These are phyloP conservation scores for Sinella curviseta DNA, from an alignment of 1,140 invertebrate genomes.

Conservation along the genomic window DNA sequence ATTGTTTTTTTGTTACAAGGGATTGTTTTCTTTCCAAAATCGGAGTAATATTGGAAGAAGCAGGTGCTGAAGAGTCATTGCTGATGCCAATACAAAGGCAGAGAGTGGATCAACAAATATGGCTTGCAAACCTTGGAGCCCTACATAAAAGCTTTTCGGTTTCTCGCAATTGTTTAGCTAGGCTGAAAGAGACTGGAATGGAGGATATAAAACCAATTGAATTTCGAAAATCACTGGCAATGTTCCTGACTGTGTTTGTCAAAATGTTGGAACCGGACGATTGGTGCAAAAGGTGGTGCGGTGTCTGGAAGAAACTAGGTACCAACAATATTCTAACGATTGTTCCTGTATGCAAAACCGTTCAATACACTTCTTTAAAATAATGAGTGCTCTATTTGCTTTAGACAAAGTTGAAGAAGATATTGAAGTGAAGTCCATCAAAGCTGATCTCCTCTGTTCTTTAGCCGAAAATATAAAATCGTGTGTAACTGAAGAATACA, in stretches of 20 bases:
- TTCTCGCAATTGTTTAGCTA: background rate
- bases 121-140: constrained; percentile 1
- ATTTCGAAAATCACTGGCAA: background rate
- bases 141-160: background rate
- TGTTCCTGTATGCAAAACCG: background rate
- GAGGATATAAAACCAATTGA: background rate
- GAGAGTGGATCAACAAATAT: background rate
- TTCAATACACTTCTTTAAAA: background rate
- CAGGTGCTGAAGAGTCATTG: background rate
- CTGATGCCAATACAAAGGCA: background rate
- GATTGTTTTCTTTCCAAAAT: background rate
- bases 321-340: too few relatives aligned
- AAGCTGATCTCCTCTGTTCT: constrained; percentile 20
- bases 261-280: background rate
- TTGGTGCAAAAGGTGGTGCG: constrained; percentile 38
- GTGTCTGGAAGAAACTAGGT: constrained; percentile 41
- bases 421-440: constrained; percentile 5
- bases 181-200: background rate
- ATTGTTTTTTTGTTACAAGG: background rate
- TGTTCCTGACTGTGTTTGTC: constrained; percentile 22
- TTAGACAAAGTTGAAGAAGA: background rate
- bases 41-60: background rate
- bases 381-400: background rate
- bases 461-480: background rate
- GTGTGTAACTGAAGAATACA: background rate